A percentile compares a stretch with the other conserved stretches of the same genome.
These are phyloP conservation scores for Salmo trutta DNA, from an alignment of 2,797 vertebrate species.

Conservation along the genomic window DNA sequence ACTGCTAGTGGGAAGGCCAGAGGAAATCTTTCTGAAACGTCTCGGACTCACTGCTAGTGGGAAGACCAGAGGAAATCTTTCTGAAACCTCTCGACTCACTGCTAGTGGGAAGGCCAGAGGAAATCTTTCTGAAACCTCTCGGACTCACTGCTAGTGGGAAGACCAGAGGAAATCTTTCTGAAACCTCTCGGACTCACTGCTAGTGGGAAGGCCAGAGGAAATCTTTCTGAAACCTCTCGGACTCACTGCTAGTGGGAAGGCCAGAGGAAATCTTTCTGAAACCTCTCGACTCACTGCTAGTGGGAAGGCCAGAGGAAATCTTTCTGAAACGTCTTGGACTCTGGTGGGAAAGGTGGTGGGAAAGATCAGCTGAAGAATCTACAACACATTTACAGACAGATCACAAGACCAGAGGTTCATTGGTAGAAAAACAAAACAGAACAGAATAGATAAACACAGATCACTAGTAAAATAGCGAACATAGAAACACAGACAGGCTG, in stretches of 20 bases:
- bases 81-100: neutral
- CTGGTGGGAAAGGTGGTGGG: neutral
- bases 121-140: neutral
- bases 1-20: conserved; percentile 1
- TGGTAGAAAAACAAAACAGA: neutral
- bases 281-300: too few species aligned
- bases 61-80: too few species aligned
- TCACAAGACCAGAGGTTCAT: conserved; percentile 9
- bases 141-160: neutral
- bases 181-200: too few species aligned
- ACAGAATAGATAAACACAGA: neutral
- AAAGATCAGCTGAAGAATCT: neutral
- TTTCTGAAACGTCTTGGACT: too few species aligned
- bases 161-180: neutral
- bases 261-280: neutral
- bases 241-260: neutral
- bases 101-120: too few species aligned
- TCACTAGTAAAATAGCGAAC: neutral
- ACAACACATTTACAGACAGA: neutral
- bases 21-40: neutral
- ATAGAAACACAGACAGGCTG: neutral
- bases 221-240: too few species aligned
- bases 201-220: neutral
- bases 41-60: too few species aligned
- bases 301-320: too few species aligned